Evolutionary conservation across 2,113 vertebrate genomes (phyloP).

Genomic region (Bungarus multicinctus): DNA sequence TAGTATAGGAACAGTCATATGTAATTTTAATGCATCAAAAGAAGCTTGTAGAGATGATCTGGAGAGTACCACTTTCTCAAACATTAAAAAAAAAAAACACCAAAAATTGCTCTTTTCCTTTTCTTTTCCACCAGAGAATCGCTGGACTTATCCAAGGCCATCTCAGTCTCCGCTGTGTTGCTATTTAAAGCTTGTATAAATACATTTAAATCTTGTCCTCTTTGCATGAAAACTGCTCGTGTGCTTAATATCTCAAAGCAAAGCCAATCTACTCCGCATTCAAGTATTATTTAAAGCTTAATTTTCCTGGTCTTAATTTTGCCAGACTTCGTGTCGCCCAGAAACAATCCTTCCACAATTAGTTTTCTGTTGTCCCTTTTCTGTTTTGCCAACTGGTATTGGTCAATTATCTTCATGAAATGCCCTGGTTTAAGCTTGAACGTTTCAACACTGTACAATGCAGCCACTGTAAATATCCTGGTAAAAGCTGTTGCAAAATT

Average conservation of each 20-base stretch:
- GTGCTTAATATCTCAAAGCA: constrained; percentile 8
- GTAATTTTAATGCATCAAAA: not conserved
- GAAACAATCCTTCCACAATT: not conserved
- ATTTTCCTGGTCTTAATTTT: constrained; percentile 18
- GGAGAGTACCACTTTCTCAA: not conserved
- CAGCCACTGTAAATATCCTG: not conserved
- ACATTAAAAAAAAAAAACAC: not conserved
- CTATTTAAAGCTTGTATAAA: not conserved
- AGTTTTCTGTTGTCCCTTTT: not conserved
- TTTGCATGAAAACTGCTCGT: rapidly evolving
- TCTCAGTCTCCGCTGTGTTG: not conserved
- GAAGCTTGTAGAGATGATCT: not conserved
- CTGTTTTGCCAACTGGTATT: not conserved
- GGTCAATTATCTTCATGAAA: not conserved
- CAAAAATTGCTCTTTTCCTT: not conserved
- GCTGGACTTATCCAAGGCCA: not conserved
- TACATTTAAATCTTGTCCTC: constrained; percentile 4
- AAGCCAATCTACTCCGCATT: not conserved
- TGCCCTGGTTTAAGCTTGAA: not conserved
- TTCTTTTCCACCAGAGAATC: not conserved
- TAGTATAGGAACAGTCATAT: not conserved
- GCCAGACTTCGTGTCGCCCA: not conserved
- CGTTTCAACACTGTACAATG: not conserved
- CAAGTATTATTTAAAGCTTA: not conserved
- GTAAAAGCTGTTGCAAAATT: constrained; percentile 6